Conservation (phyloP, 2,888 invertebrate species). For the Teleogryllus oceanicus region DNA sequence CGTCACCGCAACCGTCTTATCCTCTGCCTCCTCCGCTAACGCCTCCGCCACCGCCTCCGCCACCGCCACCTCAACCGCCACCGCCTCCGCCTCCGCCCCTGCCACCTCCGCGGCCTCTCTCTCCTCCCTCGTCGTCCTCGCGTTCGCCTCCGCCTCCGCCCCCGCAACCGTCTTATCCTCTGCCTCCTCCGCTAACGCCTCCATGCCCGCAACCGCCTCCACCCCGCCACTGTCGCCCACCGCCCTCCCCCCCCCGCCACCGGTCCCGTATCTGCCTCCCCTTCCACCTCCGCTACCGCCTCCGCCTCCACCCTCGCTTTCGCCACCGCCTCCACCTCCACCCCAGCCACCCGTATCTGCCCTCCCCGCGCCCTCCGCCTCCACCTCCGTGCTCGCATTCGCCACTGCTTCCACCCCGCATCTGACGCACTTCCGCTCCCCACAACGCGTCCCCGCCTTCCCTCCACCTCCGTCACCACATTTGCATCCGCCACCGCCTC, state of each 20-base stretch:
- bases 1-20: not conserved
- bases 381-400: no score
- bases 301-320: not conserved
- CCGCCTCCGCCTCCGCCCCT: no score
- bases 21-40: not conserved
- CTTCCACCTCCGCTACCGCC: not conserved
- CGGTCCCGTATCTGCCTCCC: not conserved
- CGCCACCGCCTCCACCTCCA: not conserved
- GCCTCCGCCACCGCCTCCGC: not conserved
- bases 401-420: no score
- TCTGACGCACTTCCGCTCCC: no score
- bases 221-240: not conserved
- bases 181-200: not conserved
- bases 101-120: not conserved
- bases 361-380: no score
- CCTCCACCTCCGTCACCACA: no score
- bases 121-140: not conserved
- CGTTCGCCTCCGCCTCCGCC: not conserved
- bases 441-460: no score
- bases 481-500: not conserved
- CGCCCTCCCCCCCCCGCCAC: not conserved
- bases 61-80: not conserved
- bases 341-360: no score
- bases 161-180: not conserved
- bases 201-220: rapidly evolving